Evolutionary conservation across 2,797 vertebrate species (phyloP), one percentile per base, ranked within the genome.

Genomic region (Myiotriccus ornatus): DNA sequence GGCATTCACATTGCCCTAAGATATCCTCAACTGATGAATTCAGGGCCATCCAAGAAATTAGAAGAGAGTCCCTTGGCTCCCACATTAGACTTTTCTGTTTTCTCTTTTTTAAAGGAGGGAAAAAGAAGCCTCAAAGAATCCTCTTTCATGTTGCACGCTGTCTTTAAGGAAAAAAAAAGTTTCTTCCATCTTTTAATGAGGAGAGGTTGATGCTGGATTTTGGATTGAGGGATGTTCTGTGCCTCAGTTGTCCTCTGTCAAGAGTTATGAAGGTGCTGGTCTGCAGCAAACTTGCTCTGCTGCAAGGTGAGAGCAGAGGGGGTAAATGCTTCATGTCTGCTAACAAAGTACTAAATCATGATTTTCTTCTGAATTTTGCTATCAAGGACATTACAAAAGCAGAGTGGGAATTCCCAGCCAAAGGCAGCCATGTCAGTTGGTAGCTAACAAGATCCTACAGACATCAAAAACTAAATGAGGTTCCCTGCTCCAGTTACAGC

Each of bases 11-110:
- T 69, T 94, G 95, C 94, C 91, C 75, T 71, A 60, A 96, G 92
- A 56, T 82, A 96, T 83, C 76, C 80, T 96, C 92, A 91, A 95
- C 89, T 93, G 87, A 94, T 86, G 76, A 90, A 90, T 96, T 93
- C 47, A 34, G 69, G 63, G 73, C 90, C 70, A 37, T 96, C 92
- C 90, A 95, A 93, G 86, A 87, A 95, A 84, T 78, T 69, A 84
- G 62, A 84, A 92, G 93, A 93, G 74, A 81, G 85, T 96, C 84
- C 92, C 87, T 95, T 95, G 95, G 93, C 95, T 95, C 34, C 70
- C 0, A 2, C 11, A 13, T 69, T 47, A 90, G 85, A 46, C 39
- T 81, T 69, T 59, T 35, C 20, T 83, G 19, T 24, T 69, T 68
- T 43, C 2, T 24, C 60, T 50, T 43, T 59, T 39, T 60, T 55